Evolutionary conservation across 1,140 invertebrate genomes (phyloP).

Genomic region (Nymphalis io): DNA sequence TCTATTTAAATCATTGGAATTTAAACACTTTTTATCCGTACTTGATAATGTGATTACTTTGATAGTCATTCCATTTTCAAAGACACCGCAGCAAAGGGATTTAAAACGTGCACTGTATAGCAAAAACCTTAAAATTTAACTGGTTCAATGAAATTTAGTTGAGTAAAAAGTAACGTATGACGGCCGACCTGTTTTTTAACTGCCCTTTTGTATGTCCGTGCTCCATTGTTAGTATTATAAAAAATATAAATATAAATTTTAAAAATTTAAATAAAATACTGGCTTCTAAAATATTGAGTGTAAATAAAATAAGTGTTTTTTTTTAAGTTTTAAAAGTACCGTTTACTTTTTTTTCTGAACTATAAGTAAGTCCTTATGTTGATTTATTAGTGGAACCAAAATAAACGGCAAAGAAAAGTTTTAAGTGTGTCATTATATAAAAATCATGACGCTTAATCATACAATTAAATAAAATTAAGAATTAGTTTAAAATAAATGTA

Average conservation of each 20-base stretch:
- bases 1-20: not conserved
- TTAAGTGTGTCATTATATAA: no score
- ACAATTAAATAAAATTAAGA: no score
- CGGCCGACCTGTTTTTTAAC: conserved; percentile 1
- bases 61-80: not conserved
- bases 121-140: conserved; percentile 17
- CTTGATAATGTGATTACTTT: not conserved
- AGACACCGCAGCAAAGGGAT: not conserved
- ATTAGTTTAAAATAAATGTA: no score
- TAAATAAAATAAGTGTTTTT: no score
- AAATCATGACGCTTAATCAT: no score
- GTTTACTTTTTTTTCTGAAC: no score
- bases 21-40: not conserved
- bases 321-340: no score
- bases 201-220: not conserved
- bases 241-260: not conserved
- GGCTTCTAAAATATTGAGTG: no score
- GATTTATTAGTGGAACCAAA: no score
- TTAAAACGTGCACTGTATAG: not conserved
- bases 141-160: conserved; percentile 12
- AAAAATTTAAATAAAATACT: no score
- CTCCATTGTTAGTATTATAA: not conserved
- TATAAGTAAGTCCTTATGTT: no score
- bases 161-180: conserved; percentile 5
- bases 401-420: no score